Evolutionary conservation across 2,888 invertebrate genomes (phyloP).

Genomic region (Byasa hedistus): DNA sequence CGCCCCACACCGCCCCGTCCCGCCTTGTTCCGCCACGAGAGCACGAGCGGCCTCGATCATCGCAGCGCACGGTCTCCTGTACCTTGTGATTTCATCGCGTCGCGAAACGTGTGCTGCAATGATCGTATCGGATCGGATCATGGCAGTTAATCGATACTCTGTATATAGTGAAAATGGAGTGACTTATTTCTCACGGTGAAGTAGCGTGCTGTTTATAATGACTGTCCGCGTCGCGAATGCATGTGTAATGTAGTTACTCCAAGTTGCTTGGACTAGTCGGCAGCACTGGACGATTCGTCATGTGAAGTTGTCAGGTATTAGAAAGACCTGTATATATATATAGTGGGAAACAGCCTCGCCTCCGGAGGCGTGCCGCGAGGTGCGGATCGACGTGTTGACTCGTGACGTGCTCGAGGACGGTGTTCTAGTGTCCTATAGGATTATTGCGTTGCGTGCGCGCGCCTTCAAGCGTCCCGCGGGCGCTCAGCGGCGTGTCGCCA

Average conservation of each 20-base stretch:
- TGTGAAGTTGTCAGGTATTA: not conserved
- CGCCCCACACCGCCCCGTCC: constrained; percentile 20
- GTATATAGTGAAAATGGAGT: constrained; percentile 4
- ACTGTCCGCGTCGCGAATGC: not conserved
- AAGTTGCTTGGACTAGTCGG: not conserved
- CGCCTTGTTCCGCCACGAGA: constrained; percentile 2
- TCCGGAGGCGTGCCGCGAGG: not conserved
- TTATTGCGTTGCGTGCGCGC: constrained; percentile 7
- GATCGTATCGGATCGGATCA: not conserved
- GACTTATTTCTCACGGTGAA: not conserved
- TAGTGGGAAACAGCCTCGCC: not conserved
- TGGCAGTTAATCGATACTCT: not conserved
- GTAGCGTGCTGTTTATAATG: not conserved
- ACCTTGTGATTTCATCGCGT: not conserved
- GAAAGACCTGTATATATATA: constrained; percentile 4
- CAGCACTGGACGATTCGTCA: not conserved
- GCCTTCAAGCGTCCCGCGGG: constrained; percentile 2
- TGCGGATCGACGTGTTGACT: not conserved
- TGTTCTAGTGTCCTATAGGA: constrained; percentile 21
- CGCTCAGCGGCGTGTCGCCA: constrained; percentile 28
- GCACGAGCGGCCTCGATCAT: not conserved
- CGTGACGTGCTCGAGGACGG: constrained; percentile 15
- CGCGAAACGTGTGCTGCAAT: not conserved
- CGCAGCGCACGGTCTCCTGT: no score
- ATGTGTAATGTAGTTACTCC: not conserved